Base-by-base conservation (phyloP, 2,888 invertebrate species). In the Ypsolopha scabrella region DNA sequence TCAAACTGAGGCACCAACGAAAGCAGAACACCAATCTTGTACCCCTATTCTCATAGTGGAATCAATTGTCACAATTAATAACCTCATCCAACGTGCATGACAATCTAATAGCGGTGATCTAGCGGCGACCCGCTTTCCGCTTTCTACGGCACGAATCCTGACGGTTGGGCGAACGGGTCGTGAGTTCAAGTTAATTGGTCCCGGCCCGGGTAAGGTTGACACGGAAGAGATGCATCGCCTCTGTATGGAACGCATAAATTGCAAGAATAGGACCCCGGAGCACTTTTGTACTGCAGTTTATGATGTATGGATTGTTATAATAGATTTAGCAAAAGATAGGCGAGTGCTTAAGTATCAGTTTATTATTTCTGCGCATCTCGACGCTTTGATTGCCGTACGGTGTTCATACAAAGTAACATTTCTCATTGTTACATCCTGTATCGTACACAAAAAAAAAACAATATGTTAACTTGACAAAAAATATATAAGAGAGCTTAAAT, bases 131-230 rank as follows among this genome's bases (percentile, higher is more conserved):
- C 76, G 79, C 79, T 82, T 80, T 80, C 79, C 75, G 83, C 81
- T 85, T 81, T 85, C 83, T 77, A 81, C 68, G 57, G 75, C 83
- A 83, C 81, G 82, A 83, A 71, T 71, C 72, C 75, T 76, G 70
- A 72, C 66, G 68, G 57, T 24, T 60, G 53, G 60, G 60, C 59
- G 48, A 36, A 56, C 72, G 80, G 85, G 85, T 85, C 85, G 85
- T 85, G 85, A 81, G 85, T 74, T 73, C 73, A 77, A 82, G 78
- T 82, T 86, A 86, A 85, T 86, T 86, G 85, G 82, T 73, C 75
- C 74, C 72, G 69, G 76, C 76, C 76, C 73, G 80, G 80, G 75
- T 51, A 38, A 35, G 50, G 53, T 51, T 82, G 83, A 83, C 83
- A 83, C 75, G 78, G 76, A 75, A 73, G 81, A 82, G 83, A 85